Evolutionary conservation across 1,140 invertebrate genomes (phyloP).

Genomic region (Ridgeia piscesae): DNA sequence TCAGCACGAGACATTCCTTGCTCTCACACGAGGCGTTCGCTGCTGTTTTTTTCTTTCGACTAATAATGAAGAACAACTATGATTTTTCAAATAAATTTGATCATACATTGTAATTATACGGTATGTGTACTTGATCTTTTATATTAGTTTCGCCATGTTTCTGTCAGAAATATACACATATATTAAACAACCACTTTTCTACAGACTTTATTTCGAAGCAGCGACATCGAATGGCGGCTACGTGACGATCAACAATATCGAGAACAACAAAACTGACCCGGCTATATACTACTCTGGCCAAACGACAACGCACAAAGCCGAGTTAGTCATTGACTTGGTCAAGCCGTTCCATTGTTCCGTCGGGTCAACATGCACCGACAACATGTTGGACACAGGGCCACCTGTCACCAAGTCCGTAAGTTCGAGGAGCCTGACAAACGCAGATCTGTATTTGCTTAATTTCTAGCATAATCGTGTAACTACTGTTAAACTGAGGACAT

Average conservation of each 20-base stretch:
- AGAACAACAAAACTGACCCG: background rate
- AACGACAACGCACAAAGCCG: background rate
- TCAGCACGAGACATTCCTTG: no score
- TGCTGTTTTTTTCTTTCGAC: no score
- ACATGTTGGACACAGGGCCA: conserved; percentile 6
- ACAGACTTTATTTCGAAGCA: background rate
- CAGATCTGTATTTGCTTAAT: no score
- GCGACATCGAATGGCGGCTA: conserved; percentile 1
- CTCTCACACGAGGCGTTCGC: no score
- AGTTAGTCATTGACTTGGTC: background rate
- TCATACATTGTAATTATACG: no score
- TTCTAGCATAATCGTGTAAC: no score
- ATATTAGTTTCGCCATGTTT: background rate
- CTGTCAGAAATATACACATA: background rate
- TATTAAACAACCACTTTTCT: background rate
- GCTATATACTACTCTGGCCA: background rate
- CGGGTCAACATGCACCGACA: background rate
- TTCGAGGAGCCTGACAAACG: background rate
- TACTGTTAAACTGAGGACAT: no score
- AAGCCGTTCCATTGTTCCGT: conserved; percentile 12
- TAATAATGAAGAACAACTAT: no score
- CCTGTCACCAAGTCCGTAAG: background rate
- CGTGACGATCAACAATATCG: background rate
- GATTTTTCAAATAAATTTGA: no score
- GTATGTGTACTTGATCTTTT: no score